Percentiles rank a stretch among this genome's conserved stretches.
Evolutionary conservation across 1,140 invertebrate species (phyloP).

Genomic region (Mya arenaria): DNA sequence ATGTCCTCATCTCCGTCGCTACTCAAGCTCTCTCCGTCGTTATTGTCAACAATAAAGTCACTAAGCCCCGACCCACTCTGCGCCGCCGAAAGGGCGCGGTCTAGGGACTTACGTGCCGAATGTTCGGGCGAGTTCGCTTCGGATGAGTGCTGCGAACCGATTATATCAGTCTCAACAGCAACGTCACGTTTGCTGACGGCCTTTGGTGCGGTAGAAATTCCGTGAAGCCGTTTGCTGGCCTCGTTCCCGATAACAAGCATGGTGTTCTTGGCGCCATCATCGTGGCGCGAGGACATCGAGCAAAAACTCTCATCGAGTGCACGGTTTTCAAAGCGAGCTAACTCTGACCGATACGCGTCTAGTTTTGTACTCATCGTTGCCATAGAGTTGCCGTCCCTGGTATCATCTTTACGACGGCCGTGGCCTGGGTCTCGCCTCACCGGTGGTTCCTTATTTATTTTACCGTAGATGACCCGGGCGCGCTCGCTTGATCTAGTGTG

Average conservation of each 20-base stretch:
- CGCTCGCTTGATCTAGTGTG: conserved; percentile 28
- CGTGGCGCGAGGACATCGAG: background rate
- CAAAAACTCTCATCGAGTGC: background rate
- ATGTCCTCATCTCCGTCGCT: background rate
- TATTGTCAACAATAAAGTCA: conserved; percentile 46
- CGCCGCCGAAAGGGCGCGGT: background rate
- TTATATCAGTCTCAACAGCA: conserved; percentile 40
- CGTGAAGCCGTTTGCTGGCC: background rate
- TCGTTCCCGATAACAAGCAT: background rate
- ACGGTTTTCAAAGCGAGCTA: conserved; percentile 5
- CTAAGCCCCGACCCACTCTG: conserved; percentile 11
- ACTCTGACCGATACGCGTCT: background rate
- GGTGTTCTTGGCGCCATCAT: background rate
- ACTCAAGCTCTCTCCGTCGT: conserved; percentile 43
- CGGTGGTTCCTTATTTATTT: conserved; percentile 5
- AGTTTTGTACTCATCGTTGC: conserved; percentile 21
- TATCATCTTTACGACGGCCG: background rate
- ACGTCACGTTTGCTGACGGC: conserved; percentile 16
- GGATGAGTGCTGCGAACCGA: background rate
- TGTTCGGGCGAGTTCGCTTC: background rate
- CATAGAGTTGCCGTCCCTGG: background rate
- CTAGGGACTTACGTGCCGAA: background rate
- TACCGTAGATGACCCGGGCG: conserved; percentile 46
- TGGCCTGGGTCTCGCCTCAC: background rate
- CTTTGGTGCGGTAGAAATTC: background rate